Base-by-base conservation (phyloP, 2,113 vertebrate genomes). In the Pachyramphus minor region DNA sequence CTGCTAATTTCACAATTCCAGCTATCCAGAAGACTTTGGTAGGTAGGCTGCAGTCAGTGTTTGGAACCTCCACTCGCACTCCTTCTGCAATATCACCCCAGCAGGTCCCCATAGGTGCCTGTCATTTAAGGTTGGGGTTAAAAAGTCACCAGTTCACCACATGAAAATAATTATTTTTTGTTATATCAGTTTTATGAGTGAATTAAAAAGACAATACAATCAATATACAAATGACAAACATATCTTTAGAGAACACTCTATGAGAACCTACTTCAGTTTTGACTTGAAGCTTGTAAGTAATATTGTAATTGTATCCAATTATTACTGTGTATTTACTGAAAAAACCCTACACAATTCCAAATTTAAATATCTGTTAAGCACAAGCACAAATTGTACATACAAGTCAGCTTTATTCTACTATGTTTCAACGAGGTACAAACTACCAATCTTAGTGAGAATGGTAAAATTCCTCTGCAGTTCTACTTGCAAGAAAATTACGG, bases 1-100 rank as follows among this genome's bases (percentile, higher is more conserved):
- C 99, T 98, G 99, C 99, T 98, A 99, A 97, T 96, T 99, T 99
- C 94, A 99, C 97, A 96, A 99, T 98, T 92, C 98, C 99, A 98
- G 99, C 99, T 96, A 99, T 99, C 99, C 99, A 99, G 98, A 99
- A 99, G 95, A 99, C 99, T 97, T 99, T 99, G 81, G 98, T 98
- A 93, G 99, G 98, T 62, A 99, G 97, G 97, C 95, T 99, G 97
- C 98, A 98, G 94, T 99, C 99, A 8, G 99, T 98, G 97, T 99
- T 99, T 52, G 98, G 98, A 94, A 99, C 99, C 97, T 99, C 99
- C 59, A 99, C 98, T 97, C 99, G 97, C 71, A 99, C 99, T 87
- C 99, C 98, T 95, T 99, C 99, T 76, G 98, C 98, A 92, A 99
- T 98, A 86, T 98, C 99, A 90, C 98, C 99, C 99, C 99, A 99